A percentile compares a stretch with the other conserved stretches of the same genome.
Conservation (phyloP, 2,888 invertebrate genomes). For the Hedychridium roseum region DNA sequence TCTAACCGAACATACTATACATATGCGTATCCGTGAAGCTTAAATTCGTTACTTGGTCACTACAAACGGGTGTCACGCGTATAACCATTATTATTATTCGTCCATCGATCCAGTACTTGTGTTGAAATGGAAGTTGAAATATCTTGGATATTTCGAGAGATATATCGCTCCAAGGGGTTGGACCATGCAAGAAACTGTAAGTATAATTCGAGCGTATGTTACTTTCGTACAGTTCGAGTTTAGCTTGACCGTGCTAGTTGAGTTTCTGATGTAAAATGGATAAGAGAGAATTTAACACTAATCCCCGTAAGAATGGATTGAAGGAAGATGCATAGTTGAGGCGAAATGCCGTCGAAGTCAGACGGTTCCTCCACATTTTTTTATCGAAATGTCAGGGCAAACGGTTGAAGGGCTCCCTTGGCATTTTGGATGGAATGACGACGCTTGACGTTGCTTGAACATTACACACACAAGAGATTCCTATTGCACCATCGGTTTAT, state of each 20-base stretch:
- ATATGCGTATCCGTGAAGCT: too few species aligned
- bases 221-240: not conserved
- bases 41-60: too few species aligned
- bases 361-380: conserved; percentile 4
- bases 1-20: too few species aligned
- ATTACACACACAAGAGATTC: conserved; percentile 1
- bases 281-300: not conserved
- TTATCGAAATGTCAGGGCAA: conserved; percentile 37
- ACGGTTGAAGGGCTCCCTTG: conserved; percentile 30
- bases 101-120: too few species aligned
- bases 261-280: not conserved
- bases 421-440: conserved; percentile 33
- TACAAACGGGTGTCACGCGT: too few species aligned
- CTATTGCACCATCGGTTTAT: conserved; percentile 16
- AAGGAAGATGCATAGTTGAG: too few species aligned
- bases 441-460: conserved; percentile 8
- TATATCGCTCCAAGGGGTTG: too few species aligned
- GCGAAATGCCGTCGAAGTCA: too few species aligned
- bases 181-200: too few species aligned
- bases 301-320: not conserved
- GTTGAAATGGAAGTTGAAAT: too few species aligned
- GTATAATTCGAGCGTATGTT: not conserved
- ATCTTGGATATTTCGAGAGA: too few species aligned
- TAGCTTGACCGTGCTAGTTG: not conserved
- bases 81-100: too few species aligned